Base-by-base conservation (phyloP, 2,888 invertebrate genomes). In the Teinopalpus imperialis region DNA sequence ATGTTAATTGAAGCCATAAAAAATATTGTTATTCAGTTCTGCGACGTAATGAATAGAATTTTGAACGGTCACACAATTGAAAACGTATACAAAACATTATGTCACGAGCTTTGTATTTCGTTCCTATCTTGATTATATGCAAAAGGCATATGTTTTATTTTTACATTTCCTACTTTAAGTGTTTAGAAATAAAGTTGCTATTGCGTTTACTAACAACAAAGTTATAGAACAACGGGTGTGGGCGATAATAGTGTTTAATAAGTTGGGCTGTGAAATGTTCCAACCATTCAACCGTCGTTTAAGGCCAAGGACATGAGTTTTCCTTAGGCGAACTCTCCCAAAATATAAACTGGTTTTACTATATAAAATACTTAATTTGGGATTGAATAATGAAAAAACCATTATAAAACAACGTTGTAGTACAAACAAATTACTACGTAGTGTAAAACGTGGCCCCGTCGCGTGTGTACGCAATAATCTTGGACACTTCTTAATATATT, bases 11-110 rank as follows among this genome's bases (percentile, higher is more conserved):
- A n/a, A n/a, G n/a, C n/a, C n/a, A n/a, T n/a, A n/a, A n/a, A n/a
- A n/a, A n/a, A n/a, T n/a, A n/a, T n/a, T n/a, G n/a, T n/a, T n/a
- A n/a, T n/a, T n/a, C n/a, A n/a, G n/a, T n/a, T n/a, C n/a, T 18
- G 4, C 12, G 20, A 13, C 3, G 3, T 32, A 27, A 32, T 45
- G 34, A 39, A 34, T 34, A 45, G 10, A 27, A 40, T 20, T 20
- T 24, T 6, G 27, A 20, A 34, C 10, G 39, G 24, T 39, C 27
- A 13, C 18, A 39, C 32, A 40, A 45, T 39, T 39, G 45, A 45
- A 45, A 45, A 32, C 21, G 26, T 27, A 45, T 32, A 39, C 32
- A 39, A 45, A 39, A 40, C 34, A 37, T 8, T 16, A 20, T 44
- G 37, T 44, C 37, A 39, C 32, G 39, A 10, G 26, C 32, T 40